Base-by-base conservation (phyloP, 2,888 invertebrate species). In the Mythimna ferrago region DNA sequence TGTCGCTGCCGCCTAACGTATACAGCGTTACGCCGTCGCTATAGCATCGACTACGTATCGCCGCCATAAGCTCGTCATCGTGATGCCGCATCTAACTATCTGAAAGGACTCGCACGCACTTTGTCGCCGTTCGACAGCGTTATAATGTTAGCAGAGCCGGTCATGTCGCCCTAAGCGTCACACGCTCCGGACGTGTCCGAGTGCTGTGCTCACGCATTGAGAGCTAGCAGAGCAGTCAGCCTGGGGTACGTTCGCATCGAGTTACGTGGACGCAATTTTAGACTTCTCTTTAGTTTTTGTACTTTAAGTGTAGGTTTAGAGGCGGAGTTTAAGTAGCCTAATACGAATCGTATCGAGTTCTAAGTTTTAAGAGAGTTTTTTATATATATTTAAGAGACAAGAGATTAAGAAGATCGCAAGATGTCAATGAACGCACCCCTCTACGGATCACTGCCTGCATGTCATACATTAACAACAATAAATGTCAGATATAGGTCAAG, bases 71-170 rank as follows among this genome's bases (percentile, higher is more conserved):
- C 89, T 89, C 88, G 88, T 87, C 91, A 88, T 86, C 86, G 76
- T 81, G 82, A 70, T 81, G 91, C 93, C 93, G 94, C 93, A 90
- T 90, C 89, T 92, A 92, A 93, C 93, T 93, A 91, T 92, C 94
- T 93, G 94, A 93, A 94, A 94, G 92, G 90, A 93, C 94, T 94
- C 92, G 93, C 92, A 93, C 94, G 94, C 92, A 92, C 93, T 92
- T 87, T 81, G 90, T 88, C 88, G 89, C 89, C 91, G 92, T 88
- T 89, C 89, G 91, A 87, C 87, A 89, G 87, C 90, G 90, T 86
- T 83, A 87, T 66, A 69, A 76, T 76, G 73, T 66, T 76, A 76
- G 80, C 73, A 76, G 71, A 73, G 80, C 74, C 78, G 74, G 68
- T 57, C 48, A 66, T 64, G 63, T 44, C 61, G 82, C 70, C 81